Percentiles rank a stretch among this genome's conserved stretches.
Evolutionary conservation across 2,113 vertebrate species (phyloP).

Genomic region (Gavia stellata): DNA sequence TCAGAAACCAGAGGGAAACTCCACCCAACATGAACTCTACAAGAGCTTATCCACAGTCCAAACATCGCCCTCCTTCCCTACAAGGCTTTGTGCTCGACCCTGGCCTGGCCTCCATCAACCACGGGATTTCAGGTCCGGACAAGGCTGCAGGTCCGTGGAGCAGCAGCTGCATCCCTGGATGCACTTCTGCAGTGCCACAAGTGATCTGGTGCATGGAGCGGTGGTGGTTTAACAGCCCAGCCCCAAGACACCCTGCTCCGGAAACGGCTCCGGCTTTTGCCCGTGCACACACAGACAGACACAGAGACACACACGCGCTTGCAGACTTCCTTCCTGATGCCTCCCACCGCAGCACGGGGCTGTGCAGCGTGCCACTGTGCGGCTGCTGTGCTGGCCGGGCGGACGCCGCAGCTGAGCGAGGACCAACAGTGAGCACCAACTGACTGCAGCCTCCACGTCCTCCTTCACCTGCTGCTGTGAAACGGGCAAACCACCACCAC

Average conservation of each 20-base stretch:
- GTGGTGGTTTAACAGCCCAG: neutral
- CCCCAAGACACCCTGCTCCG: accelerated
- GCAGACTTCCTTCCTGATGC: constrained; percentile 21
- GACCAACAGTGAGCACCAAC: neutral
- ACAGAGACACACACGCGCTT: neutral
- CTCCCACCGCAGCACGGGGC: neutral
- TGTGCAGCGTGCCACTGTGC: neutral
- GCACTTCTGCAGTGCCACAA: neutral
- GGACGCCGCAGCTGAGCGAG: accelerated
- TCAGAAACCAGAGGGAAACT: constrained; percentile 28
- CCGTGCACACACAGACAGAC: neutral
- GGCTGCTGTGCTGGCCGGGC: neutral
- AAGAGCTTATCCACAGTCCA: neutral
- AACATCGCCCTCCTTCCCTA: neutral
- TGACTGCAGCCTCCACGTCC: neutral
- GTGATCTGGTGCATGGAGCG: accelerated
- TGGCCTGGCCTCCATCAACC: neutral
- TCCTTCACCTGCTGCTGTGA: neutral
- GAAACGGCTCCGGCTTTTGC: neutral
- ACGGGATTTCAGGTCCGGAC: accelerated
- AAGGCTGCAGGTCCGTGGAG: accelerated
- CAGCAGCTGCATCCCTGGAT: neutral
- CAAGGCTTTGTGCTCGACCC: neutral
- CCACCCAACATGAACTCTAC: neutral
- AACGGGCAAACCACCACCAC: neutral